Evolutionary conservation across 23 tunicate genomes (phyloP), one percentile per base, ranked within the genome.

Genomic region (Styela clava): DNA sequence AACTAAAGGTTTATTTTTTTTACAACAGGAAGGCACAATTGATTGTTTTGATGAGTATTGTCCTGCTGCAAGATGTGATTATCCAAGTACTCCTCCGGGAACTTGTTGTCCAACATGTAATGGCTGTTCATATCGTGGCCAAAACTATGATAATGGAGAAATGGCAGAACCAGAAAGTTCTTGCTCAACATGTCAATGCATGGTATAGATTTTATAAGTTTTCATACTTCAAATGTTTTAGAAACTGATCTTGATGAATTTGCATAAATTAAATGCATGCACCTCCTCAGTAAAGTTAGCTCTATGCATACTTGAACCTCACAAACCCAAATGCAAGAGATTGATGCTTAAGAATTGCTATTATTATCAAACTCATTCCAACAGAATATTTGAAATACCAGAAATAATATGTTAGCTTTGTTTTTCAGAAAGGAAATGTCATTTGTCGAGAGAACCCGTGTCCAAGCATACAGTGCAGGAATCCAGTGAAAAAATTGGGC

Each of bases 101-200:
- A 24, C 82, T 18, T 91, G 97, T 76, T 91, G 97, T 67, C 97
- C 81, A n/a, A 1, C 80, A 12, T 91, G 97, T 37, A 77, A 70
- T 22, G 87, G 87, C 24, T 91, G 97, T 74, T 70, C 27, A 3
- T 91, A 81, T 52, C 68, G 88, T 34, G 90, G 90, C 1, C 62
- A 16, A 2, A 32, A 31, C 1, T 85, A 82, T 78, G 27, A 29
- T 19, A 68, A 86, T 78, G 87, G 82, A 18, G 90, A 76, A 3
- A 35, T 26, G 2, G 81, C 86, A 20, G 9, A 33, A 35, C 12
- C 87, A 1, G 51, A 29, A 24, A 80, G 79, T 30, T 24, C 67
- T 16, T 91, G 97, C 67, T 35, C 79, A 7, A 52, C 29, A 16
- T 91, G 97, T 84, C 51, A 24, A n/a, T 91, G 97, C 73, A 52